Percentiles rank a stretch among this genome's conserved stretches.
Conservation (phyloP, 2,797 vertebrate species). For the Anomalospiza imberbis region DNA sequence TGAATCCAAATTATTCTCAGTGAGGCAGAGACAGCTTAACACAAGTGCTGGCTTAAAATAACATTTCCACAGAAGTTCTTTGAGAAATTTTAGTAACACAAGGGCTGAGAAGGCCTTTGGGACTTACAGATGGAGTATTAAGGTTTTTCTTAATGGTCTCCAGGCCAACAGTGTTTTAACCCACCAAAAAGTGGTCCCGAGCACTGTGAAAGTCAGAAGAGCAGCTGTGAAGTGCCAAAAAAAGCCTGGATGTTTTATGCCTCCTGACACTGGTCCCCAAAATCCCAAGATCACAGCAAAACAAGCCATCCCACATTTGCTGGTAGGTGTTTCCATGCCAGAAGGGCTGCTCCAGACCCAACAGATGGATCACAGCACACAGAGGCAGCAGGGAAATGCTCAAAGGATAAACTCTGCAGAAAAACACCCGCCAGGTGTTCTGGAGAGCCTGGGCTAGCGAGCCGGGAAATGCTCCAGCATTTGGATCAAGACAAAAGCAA, state of each 20-base stretch:
- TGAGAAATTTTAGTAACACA: neutral
- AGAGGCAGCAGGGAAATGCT: neutral
- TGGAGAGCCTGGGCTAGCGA: neutral
- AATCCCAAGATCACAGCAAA: neutral
- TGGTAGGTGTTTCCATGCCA: neutral
- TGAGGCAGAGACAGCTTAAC: neutral
- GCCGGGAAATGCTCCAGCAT: neutral
- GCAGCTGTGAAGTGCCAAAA: neutral
- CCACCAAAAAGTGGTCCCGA: neutral
- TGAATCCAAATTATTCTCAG: neutral
- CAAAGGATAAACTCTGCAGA: neutral
- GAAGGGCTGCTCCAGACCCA: neutral
- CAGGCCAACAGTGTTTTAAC: neutral
- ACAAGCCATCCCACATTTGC: neutral
- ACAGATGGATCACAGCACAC: neutral
- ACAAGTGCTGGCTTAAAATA: neutral
- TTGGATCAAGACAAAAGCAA: neutral
- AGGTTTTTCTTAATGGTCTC: neutral
- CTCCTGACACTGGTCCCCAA: neutral
- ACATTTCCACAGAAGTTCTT: neutral
- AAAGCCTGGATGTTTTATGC: neutral
- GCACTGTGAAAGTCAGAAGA: neutral
- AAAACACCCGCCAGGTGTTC: neutral
- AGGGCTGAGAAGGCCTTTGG: neutral
- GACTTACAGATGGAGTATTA: neutral